Evolutionary conservation across 2,888 invertebrate genomes (phyloP), one percentile per base, ranked within the genome.

Genomic region (Synanthedon myopaeformis): DNA sequence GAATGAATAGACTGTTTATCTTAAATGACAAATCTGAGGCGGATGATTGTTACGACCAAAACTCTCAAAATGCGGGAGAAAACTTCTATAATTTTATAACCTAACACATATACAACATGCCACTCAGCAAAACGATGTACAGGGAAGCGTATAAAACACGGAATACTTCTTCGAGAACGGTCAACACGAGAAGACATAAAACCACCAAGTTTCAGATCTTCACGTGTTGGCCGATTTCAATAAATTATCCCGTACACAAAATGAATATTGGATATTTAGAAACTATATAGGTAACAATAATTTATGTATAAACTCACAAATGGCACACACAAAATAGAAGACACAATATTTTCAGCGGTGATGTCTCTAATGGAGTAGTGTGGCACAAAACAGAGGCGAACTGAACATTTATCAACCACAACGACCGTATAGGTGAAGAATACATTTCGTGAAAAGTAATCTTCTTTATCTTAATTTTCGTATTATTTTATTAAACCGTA

Each of bases 41-140:
- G 49, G 12, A 12, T 19, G 17, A 49, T 49, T 6, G 4, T 49
- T 12, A 23, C 17, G 49, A 49, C 5, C 23, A 23, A 14, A 57
- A 51, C 45, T 55, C 49, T 56, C 59, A 61, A n/a, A n/a, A 64
- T 56, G 51, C 59, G 58, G 59, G 42, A 52, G 55, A 54, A 62
- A 61, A 45, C 28, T 45, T 42, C 23, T 6, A 52, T 53, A 48
- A 49, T 53, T 45, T 53, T 55, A 55, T 51, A 41, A 68, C 74
- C 74, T 76, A 76, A 79, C 79, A 82, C 78, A 80, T 76, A 78
- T 74, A 84, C 79, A 79, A 72, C 85, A 85, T 83, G 84, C 85
- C 72, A 71, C 66, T 70, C 70, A 74, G 63, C 59, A 65, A 58
- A 62, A 53, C 52, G 57, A 54, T 49, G 59, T 54, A 52, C 54